Evolutionary conservation across 2,888 invertebrate genomes (phyloP).

Genomic region (Acanthococcus lagerstroemiae): DNA sequence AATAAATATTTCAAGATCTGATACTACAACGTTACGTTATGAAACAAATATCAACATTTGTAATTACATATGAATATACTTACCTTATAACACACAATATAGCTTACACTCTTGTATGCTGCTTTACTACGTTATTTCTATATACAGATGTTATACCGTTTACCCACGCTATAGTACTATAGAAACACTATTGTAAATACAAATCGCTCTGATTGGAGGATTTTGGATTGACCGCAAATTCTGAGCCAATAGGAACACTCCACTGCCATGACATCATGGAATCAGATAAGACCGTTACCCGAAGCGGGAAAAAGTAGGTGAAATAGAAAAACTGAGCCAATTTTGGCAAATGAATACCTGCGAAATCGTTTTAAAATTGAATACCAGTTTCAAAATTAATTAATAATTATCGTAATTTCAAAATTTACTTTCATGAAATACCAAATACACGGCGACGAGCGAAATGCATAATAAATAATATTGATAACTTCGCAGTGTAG

Average conservation of each 20-base stretch:
- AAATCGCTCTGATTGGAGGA: constrained; percentile 46
- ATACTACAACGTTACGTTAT: constrained; percentile 1
- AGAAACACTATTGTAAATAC: constrained; percentile 34
- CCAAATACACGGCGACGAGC: too few relatives aligned
- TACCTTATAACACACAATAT: constrained; percentile 30
- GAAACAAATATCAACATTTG: constrained; percentile 18
- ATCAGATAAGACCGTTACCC: constrained; percentile 28
- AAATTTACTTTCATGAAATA: too few relatives aligned
- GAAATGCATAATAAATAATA: too few relatives aligned
- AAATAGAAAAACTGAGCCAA: too few relatives aligned
- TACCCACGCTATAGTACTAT: constrained; percentile 25
- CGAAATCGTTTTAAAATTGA: too few relatives aligned
- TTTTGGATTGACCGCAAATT: constrained; percentile 52
- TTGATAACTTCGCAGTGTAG: too few relatives aligned
- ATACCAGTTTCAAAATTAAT: too few relatives aligned
- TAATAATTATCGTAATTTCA: too few relatives aligned
- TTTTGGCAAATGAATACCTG: too few relatives aligned
- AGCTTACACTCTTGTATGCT: constrained; percentile 28
- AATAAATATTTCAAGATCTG: constrained; percentile 18
- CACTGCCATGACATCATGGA: constrained; percentile 18
- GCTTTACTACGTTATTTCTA: constrained; percentile 31
- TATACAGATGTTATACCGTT: constrained; percentile 27
- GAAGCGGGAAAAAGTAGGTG: constrained; percentile 24
- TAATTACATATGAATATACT: constrained; percentile 31
- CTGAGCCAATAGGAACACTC: constrained; percentile 46